Evolutionary conservation across 2,113 vertebrate species (phyloP).

Genomic region (Mesitornis unicolor): DNA sequence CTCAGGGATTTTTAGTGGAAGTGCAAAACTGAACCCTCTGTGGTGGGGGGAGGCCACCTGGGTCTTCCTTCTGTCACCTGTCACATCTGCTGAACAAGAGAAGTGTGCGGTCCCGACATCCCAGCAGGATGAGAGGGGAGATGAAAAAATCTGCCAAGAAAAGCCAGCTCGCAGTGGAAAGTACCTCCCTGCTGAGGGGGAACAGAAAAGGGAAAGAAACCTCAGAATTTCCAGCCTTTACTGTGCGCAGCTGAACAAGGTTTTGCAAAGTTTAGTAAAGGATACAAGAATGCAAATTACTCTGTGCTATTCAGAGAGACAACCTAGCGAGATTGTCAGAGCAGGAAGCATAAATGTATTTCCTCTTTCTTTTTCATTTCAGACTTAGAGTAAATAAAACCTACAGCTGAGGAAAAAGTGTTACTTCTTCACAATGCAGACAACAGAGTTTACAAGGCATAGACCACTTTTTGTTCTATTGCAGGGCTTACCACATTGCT

Average conservation of each 20-base stretch:
- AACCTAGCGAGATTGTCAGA: background rate
- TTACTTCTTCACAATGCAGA: background rate
- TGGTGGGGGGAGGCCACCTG: background rate
- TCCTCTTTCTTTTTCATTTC: background rate
- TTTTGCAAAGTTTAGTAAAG: background rate
- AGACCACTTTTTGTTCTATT: background rate
- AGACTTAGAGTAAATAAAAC: background rate
- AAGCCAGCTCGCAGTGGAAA: background rate
- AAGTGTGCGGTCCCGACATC: background rate
- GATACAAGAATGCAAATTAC: background rate
- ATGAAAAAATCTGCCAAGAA: background rate
- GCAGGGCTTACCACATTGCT: background rate
- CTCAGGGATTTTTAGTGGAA: background rate
- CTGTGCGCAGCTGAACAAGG: background rate
- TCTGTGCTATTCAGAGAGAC: background rate
- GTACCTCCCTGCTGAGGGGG: background rate
- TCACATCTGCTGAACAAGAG: background rate
- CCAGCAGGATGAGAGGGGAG: background rate
- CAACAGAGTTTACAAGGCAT: background rate
- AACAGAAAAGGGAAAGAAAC: background rate
- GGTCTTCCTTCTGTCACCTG: background rate
- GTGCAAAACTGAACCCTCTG: background rate
- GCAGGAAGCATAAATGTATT: background rate
- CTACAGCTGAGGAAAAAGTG: background rate
- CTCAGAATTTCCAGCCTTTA: background rate